phyloP scores from a whole-genome alignment of 1,140 invertebrate species.

The Glomeris maerens region DNA sequence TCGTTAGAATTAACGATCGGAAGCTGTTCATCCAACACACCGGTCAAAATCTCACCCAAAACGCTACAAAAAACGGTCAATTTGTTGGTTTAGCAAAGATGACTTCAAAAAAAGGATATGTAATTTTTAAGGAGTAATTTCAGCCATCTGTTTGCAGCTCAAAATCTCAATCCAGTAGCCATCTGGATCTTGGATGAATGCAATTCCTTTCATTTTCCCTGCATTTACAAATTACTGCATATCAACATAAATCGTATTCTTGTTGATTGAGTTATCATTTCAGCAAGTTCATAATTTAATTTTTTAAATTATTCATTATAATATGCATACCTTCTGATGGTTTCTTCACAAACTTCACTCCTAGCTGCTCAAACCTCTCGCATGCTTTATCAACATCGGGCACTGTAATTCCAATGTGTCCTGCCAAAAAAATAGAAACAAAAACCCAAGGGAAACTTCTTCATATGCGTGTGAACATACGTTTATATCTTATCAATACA shows the following conservation, averaged over 20 bases:
- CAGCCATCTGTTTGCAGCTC: conserved; percentile 39
- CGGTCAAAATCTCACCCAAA: no score
- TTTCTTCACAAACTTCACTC: conserved; percentile 77
- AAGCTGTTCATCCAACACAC: no score
- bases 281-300: conserved; percentile 3
- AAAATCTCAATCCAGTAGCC: conserved; percentile 95
- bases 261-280: background rate
- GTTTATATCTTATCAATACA: background rate
- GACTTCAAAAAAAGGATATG: no score
- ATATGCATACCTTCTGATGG: conserved; percentile 54
- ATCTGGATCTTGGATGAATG: conserved; percentile 89
- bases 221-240: conserved; percentile 21
- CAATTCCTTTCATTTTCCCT: conserved; percentile 80
- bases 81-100: no score
- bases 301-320: conserved; percentile 5
- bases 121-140: no score
- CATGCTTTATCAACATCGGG: conserved; percentile 76
- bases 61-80: no score
- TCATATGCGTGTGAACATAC: background rate
- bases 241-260: background rate
- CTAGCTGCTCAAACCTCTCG: conserved; percentile 66
- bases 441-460: no score
- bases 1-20: no score
- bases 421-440: conserved; percentile 37
- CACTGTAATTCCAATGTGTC: conserved; percentile 80